Percentiles rank a stretch among this genome's conserved stretches.
Evolutionary conservation across 2,113 vertebrate genomes (phyloP).

Genomic region (Nannobrachium achirus): DNA sequence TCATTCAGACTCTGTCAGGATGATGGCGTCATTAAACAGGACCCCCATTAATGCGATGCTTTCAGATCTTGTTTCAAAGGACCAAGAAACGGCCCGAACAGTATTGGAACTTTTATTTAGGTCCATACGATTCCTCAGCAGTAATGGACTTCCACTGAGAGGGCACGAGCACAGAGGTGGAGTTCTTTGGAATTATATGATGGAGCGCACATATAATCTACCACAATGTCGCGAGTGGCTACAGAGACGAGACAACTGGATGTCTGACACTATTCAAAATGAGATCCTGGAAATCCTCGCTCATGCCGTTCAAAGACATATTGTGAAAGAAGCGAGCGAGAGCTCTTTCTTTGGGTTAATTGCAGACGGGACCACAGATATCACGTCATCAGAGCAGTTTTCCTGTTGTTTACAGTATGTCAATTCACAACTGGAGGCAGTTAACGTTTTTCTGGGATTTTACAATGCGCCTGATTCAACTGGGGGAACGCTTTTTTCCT

Average conservation of each 20-base stretch:
- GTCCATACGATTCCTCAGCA: too few species aligned
- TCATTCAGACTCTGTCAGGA: constrained; percentile 5
- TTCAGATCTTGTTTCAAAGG: not conserved
- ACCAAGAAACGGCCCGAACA: too few species aligned
- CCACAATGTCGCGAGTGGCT: constrained; percentile 21
- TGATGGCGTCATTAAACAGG: constrained; percentile 3
- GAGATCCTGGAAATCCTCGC: constrained; percentile 19
- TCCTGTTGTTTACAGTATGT: too few species aligned
- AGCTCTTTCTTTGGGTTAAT: not conserved
- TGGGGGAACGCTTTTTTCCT: constrained; percentile 22
- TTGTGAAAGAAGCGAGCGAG: not conserved
- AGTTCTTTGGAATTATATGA: constrained; percentile 22
- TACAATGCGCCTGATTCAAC: constrained; percentile 20
- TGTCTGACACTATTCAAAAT: constrained; percentile 32
- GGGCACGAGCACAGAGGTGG: constrained; percentile 14
- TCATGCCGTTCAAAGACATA: constrained; percentile 13
- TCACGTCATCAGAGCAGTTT: constrained; percentile 20
- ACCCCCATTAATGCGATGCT: constrained; percentile 27
- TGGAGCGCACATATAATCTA: not conserved
- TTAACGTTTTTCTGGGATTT: not conserved
- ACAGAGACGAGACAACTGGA: constrained; percentile 20
- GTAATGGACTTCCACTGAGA: too few species aligned
- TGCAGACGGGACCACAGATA: constrained; percentile 26
- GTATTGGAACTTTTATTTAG: too few species aligned
- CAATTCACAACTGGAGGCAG: not conserved